phyloP scores from a whole-genome alignment of 2,797 vertebrate species.

The Bryconaethiops microstoma region DNA sequence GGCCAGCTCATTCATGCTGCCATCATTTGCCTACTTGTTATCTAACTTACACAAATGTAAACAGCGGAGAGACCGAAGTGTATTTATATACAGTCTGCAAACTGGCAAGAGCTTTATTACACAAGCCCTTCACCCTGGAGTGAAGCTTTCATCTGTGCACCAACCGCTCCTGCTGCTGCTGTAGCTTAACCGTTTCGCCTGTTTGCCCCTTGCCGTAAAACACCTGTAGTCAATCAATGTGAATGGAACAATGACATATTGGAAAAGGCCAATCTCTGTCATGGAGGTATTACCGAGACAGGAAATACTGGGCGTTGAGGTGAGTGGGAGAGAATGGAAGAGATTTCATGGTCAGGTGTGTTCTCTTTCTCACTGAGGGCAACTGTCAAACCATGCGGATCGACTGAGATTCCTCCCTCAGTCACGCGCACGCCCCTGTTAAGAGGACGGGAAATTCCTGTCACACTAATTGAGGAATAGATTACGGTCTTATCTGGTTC shows the following conservation, averaged over 20 bases:
- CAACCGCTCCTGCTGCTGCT: background rate
- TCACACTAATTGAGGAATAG: slow-evolving; percentile 26
- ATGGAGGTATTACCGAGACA: slow-evolving; percentile 14
- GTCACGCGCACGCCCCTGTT: background rate
- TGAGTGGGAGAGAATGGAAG: background rate
- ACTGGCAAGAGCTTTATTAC: background rate
- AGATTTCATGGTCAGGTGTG: slow-evolving; percentile 20
- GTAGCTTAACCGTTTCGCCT: background rate
- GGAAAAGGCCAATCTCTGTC: slow-evolving; percentile 25
- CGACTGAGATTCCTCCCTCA: background rate
- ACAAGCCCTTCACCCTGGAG: background rate
- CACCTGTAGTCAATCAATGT: background rate
- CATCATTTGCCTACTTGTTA: background rate
- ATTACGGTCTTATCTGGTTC: slow-evolving; percentile 18
- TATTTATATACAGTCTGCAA: background rate
- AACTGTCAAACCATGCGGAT: background rate
- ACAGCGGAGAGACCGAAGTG: background rate
- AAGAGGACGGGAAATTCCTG: background rate
- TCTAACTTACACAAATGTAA: slow-evolving; percentile 2
- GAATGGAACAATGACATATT: background rate
- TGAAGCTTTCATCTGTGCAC: background rate
- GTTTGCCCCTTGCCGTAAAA: slow-evolving; percentile 6
- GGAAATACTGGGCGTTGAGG: slow-evolving; percentile 17
- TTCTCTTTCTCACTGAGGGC: slow-evolving; percentile 4
- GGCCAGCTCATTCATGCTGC: background rate